Conservation (phyloP, 2,888 invertebrate species). For the Blomia tropicalis region DNA sequence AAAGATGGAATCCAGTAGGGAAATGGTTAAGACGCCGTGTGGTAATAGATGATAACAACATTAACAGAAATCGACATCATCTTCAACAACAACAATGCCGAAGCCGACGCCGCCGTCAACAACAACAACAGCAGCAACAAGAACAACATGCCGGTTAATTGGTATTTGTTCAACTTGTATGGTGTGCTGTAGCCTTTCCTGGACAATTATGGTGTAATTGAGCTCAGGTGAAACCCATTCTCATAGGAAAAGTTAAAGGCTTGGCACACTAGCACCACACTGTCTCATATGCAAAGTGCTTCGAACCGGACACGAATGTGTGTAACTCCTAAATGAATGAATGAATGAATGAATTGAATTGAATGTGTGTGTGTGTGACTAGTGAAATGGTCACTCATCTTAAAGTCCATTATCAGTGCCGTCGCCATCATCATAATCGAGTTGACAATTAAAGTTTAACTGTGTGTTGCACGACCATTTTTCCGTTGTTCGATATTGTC, state of each 20-base stretch:
- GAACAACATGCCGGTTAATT: constrained; percentile 1
- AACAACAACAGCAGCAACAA: not conserved
- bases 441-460: not conserved
- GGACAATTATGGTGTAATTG: constrained; percentile 10
- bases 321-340: too few relatives aligned
- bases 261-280: not conserved
- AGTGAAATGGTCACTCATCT: not conserved
- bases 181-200: not conserved
- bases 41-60: too few relatives aligned
- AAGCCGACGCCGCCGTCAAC: too few relatives aligned
- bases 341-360: too few relatives aligned
- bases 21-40: not conserved
- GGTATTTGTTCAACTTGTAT: constrained; percentile 9
- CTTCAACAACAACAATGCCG: too few relatives aligned
- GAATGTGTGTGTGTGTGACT: too few relatives aligned
- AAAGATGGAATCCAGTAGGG: too few relatives aligned
- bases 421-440: constrained; percentile 15
- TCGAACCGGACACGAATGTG: not conserved
- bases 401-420: not conserved
- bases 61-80: too few relatives aligned
- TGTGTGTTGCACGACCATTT: not conserved
- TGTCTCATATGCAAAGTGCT: constrained; percentile 9
- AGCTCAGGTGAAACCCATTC: not conserved
- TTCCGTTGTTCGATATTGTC: too few relatives aligned
- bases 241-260: constrained; percentile 8